Evolutionary conservation across 2,888 invertebrate species (phyloP).

Genomic region (Periphyllus acericola): DNA sequence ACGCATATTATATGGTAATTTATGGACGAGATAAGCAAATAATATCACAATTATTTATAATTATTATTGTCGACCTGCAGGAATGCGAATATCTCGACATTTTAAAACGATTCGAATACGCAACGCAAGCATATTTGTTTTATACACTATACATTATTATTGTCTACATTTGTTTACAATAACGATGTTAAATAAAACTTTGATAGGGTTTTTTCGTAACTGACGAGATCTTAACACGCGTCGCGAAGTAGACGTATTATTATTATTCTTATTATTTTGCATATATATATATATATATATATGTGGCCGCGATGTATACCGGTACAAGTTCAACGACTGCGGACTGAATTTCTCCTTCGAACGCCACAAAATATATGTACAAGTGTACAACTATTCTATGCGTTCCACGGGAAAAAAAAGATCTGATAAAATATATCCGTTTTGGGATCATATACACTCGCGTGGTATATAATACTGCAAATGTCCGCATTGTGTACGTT

Average conservation of each 20-base stretch:
- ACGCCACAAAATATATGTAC: background rate
- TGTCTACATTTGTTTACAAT: background rate
- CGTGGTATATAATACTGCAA: too few species aligned
- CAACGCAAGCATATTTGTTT: background rate
- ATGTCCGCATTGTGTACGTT: background rate
- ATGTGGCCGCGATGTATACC: background rate
- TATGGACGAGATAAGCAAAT: constrained; percentile 16
- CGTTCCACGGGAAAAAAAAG: background rate
- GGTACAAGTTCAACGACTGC: constrained; percentile 11
- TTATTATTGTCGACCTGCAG: background rate
- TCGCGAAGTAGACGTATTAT: background rate
- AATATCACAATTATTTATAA: background rate
- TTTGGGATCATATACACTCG: background rate
- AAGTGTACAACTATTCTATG: too few species aligned
- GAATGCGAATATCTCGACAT: background rate
- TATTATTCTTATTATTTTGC: background rate
- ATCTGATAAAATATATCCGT: constrained; percentile 6
- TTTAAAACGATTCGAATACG: background rate
- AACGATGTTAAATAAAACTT: background rate
- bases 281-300: background rate
- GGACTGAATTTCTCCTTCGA: constrained; percentile 12
- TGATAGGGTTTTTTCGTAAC: background rate
- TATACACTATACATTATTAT: background rate
- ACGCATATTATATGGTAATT: background rate
- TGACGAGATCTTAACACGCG: background rate